Evolutionary conservation across 1,140 invertebrate genomes (phyloP).

Genomic region (Hyles vespertilio): DNA sequence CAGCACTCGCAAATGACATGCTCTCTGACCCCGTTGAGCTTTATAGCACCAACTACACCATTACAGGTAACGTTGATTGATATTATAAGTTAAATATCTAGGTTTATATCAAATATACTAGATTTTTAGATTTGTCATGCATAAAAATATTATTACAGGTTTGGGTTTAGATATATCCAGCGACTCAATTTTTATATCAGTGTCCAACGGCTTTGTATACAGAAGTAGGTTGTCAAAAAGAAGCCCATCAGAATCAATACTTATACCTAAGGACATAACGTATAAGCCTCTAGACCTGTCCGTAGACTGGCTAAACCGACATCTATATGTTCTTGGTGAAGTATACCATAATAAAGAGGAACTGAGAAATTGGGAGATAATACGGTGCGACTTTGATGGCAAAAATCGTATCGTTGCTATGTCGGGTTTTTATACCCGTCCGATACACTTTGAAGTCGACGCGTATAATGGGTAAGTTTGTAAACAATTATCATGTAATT

Average conservation of each 20-base stretch:
- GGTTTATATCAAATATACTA: no score
- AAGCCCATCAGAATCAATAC: slow-evolving; percentile 68
- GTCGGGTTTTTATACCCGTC: slow-evolving; percentile 79
- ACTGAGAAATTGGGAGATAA: slow-evolving; percentile 80
- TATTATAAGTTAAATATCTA: not conserved
- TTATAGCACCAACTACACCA: slow-evolving; percentile 56
- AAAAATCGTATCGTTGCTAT: slow-evolving; percentile 81
- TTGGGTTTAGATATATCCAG: slow-evolving; percentile 84
- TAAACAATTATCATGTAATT: no score
- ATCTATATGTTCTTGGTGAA: slow-evolving; percentile 87
- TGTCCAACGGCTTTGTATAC: slow-evolving; percentile 80
- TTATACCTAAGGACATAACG: slow-evolving; percentile 76
- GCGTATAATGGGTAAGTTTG: slow-evolving; percentile 89
- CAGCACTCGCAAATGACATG: slow-evolving; percentile 81
- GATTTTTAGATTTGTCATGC: no score
- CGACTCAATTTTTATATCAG: slow-evolving; percentile 84
- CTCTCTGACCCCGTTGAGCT: slow-evolving; percentile 78
- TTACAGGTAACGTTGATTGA: slow-evolving; percentile 41
- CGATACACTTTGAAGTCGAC: slow-evolving; percentile 90
- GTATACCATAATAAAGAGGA: slow-evolving; percentile 72
- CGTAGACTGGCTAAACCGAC: slow-evolving; percentile 91
- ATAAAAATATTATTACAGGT: slow-evolving; percentile 71
- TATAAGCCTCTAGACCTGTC: slow-evolving; percentile 82
- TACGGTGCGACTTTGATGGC: slow-evolving; percentile 84
- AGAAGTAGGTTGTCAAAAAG: slow-evolving; percentile 62